A percentile compares a stretch with the other conserved stretches of the same genome.
These are phyloP conservation scores for Pollenia griseotomentosa DNA, from an alignment of 2,888 invertebrate species.

Conservation along the genomic window DNA sequence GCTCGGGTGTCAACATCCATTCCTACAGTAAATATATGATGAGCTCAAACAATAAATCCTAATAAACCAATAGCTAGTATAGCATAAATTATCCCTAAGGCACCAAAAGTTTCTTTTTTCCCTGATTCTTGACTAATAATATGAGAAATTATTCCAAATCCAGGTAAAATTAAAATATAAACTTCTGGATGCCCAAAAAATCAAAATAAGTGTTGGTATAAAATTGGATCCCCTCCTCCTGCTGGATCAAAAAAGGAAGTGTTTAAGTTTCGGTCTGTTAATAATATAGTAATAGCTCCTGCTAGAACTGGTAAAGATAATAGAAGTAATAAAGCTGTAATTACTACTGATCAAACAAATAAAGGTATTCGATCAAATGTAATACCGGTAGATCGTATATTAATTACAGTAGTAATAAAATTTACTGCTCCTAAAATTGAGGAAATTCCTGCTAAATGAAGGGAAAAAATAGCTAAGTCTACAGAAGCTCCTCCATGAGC, in stretches of 20 bases:
- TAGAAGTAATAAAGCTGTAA: slow-evolving; percentile 88
- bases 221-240: slow-evolving; percentile 91
- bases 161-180: slow-evolving; percentile 93
- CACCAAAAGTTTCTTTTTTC: slow-evolving; percentile 90
- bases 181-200: slow-evolving; percentile 95
- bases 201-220: slow-evolving; percentile 94
- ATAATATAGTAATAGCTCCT: slow-evolving; percentile 91
- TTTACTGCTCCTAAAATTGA: slow-evolving; percentile 91
- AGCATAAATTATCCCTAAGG: slow-evolving; percentile 90
- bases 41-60: slow-evolving; percentile 94
- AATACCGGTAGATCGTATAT: slow-evolving; percentile 88
- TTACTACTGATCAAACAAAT: slow-evolving; percentile 90
- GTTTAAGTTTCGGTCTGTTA: slow-evolving; percentile 92
- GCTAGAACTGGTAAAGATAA: slow-evolving; percentile 91
- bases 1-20: slow-evolving; percentile 93
- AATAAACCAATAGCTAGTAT: slow-evolving; percentile 92
- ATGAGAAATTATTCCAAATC: slow-evolving; percentile 92
- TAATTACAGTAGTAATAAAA: slow-evolving; percentile 91
- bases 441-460: slow-evolving; percentile 90
- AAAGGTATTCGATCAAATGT: slow-evolving; percentile 88
- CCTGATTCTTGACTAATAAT: slow-evolving; percentile 90
- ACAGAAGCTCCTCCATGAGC: slow-evolving; percentile 89
- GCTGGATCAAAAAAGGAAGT: slow-evolving; percentile 92
- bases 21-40: slow-evolving; percentile 94
- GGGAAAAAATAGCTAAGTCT: slow-evolving; percentile 90